Conservation (phyloP, 1,140 invertebrate genomes). For the Zaprionus ghesquierei region DNA sequence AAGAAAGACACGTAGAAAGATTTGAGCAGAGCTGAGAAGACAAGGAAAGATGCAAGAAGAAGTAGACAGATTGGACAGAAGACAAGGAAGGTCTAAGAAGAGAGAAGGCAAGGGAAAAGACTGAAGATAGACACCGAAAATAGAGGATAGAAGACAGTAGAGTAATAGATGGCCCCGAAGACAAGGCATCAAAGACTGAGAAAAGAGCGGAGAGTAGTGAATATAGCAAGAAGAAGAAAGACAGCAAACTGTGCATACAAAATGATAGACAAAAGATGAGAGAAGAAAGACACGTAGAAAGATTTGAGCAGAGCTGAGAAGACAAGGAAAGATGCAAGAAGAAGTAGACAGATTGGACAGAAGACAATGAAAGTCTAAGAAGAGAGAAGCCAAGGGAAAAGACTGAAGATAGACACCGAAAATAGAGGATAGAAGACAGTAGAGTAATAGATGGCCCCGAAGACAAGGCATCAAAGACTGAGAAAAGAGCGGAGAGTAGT, state of each 20-base stretch:
- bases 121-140: not conserved
- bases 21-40: not conserved
- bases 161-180: too few species aligned
- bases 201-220: not conserved
- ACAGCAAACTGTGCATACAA: not conserved
- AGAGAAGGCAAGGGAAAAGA: not conserved
- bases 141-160: too few species aligned
- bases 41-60: not conserved
- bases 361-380: too few species aligned
- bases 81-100: too few species aligned
- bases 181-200: not conserved
- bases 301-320: not conserved
- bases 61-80: too few species aligned
- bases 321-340: not conserved
- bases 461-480: not conserved
- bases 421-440: too few species aligned
- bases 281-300: not conserved
- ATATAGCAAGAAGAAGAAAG: not conserved
- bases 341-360: too few species aligned
- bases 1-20: not conserved
- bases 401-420: not conserved
- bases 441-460: too few species aligned
- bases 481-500: not conserved
- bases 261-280: not conserved
- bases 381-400: not conserved